Evolutionary conservation across 2,888 invertebrate genomes (phyloP), one percentile per base, ranked within the genome.

Genomic region (Acleris emargana): DNA sequence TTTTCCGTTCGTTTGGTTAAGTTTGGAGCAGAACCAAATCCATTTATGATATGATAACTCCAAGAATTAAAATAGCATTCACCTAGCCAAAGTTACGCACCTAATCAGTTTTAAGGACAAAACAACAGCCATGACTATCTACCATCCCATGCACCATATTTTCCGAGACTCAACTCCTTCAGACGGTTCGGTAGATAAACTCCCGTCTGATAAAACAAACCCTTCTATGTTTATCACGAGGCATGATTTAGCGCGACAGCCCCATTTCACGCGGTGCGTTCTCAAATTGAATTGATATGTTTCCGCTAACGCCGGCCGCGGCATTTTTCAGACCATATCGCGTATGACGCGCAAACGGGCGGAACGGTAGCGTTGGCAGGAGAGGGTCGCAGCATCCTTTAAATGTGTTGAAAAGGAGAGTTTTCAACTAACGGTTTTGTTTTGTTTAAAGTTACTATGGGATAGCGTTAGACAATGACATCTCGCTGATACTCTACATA

Each of bases 211-310:
- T 89, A 91, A 89, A 90, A 87, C 83, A 83, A 82, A 86, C 83
- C 85, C 84, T 83, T 83, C 84, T 81, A 83, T 89, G 89, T 91
- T 91, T 91, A 90, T 91, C 88, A 82, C 81, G 77, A 73, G 76
- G 75, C 81, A 88, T 89, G 89, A 90, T 88, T 89, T 88, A 88
- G 80, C 82, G 75, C 74, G 84, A 83, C 85, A 84, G 82, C 83
- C 81, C 86, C 83, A 87, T 88, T 87, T 88, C 87, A 89, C 85
- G 83, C 74, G 75, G 72, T 68, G 80, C 81, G 83, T 81, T 82
- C 79, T 78, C 79, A 90, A 91, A 91, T 91, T 91, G 91, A 92
- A 92, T 90, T 92, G 92, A 91, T 92, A 91, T 88, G 90, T 89
- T 87, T 87, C 87, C 85, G 87, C 86, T 87, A 87, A 87, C 88